phyloP scores from a whole-genome alignment of 2,113 vertebrate genomes.

The Xyliphius kryptos region DNA sequence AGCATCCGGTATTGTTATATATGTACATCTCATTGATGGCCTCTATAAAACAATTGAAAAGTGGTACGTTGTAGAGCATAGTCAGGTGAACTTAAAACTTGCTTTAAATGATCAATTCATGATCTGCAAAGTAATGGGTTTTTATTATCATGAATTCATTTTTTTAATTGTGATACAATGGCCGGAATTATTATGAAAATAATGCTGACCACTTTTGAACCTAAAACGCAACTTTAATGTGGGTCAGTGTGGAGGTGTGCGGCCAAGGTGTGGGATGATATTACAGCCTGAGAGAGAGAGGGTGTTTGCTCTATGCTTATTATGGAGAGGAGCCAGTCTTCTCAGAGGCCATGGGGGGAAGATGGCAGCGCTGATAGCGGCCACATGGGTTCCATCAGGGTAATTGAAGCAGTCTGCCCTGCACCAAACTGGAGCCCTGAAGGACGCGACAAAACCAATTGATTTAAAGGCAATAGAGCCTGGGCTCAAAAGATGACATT shows the following conservation, averaged over 20 bases:
- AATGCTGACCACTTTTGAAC: conserved; percentile 37
- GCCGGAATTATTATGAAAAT: too few species aligned
- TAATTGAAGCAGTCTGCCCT: conserved; percentile 56
- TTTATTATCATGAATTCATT: too few species aligned
- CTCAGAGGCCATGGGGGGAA: conserved; percentile 40
- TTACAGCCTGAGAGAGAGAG: conserved; percentile 38
- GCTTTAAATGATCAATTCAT: too few species aligned
- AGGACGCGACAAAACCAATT: conserved; percentile 53
- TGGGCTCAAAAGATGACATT: conserved; percentile 45
- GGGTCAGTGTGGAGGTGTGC: conserved; percentile 40
- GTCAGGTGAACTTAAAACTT: too few species aligned
- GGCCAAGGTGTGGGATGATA: conserved; percentile 37
- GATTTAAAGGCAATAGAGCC: conserved; percentile 48
- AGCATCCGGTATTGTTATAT: conserved; percentile 16
- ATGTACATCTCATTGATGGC: conserved; percentile 4
- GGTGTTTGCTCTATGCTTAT: conserved; percentile 47
- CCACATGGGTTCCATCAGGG: conserved; percentile 55
- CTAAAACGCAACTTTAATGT: conserved; percentile 36
- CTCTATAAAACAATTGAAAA: not conserved
- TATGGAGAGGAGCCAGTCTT: conserved; percentile 48
- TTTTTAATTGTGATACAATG: too few species aligned
- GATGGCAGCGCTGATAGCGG: conserved; percentile 51
- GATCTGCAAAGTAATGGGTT: too few species aligned
- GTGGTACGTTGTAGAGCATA: not conserved
- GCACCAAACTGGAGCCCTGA: conserved; percentile 39